Evolutionary conservation across 1,140 invertebrate genomes (phyloP), one percentile per base, ranked within the genome.

Genomic region (Streblospio benedicti): DNA sequence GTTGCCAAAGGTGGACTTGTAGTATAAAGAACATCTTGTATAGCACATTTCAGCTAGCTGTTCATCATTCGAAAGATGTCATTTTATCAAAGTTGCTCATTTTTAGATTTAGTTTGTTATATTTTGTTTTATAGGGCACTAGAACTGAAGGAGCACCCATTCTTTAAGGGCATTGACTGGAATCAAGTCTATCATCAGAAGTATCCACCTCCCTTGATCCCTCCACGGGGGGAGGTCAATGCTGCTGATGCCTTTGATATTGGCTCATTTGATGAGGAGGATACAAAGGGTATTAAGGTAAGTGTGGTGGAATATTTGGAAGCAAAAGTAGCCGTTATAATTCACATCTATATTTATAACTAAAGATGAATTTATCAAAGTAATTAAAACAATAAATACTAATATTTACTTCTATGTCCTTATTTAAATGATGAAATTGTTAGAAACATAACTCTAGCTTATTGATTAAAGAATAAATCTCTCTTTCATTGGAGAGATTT

Each of bases 231-330:
- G 0, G 96, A 99, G 80, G 97, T 99, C 0, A 99, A 99, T 81
- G 97, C 97, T 16, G 96, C 96, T 0, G 97, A 99, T 81, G 97
- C 97, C 23, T 99, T 99, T 79, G 97, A 99, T 75, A 99, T 99
- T 75, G 97, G 97, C 43, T 98, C 94, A 47, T 99, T 99, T 81
- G 97, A 99, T 76, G 97, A 99, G 75, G 97, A 99, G 73, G 97
- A 99, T 76, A 98, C 95, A 2, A 98, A 98, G 80, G 95, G 95
- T 43, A 97, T 98, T 67, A 98, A 98, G 81, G 86, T 91, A 75
- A 67, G 56, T 59, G 2, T 1, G 18, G 25, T n/a, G n/a, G n/a
- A n/a, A n/a, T n/a, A n/a, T n/a, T n/a, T n/a, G n/a, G n/a, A n/a
- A n/a, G n/a, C n/a, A n/a, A n/a, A n/a, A n/a, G n/a, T n/a, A n/a